phyloP scores from a whole-genome alignment of 53 echinoderm and acorn worm genomes.

The Holothuria scabra region DNA sequence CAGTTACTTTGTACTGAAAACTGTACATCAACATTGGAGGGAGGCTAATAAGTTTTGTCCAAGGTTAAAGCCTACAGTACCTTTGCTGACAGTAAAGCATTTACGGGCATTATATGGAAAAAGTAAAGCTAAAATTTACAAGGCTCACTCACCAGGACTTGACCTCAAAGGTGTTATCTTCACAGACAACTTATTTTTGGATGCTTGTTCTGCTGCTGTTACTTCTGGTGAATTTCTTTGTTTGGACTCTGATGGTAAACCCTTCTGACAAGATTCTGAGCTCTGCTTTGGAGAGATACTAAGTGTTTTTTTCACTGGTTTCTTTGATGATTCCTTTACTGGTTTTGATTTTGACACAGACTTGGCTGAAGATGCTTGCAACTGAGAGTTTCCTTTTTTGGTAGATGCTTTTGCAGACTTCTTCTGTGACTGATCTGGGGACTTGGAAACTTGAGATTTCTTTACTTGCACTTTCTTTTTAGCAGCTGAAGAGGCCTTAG shows the following conservation, averaged over 20 bases:
- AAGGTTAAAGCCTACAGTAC: too few species aligned
- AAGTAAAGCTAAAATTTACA: too few species aligned
- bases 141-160: background rate
- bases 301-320: background rate
- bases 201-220: conserved; percentile 15
- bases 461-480: too few species aligned
- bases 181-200: conserved; percentile 18
- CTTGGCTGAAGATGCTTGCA: background rate
- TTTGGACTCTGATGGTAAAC: background rate
- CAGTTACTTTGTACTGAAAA: too few species aligned
- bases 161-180: conserved; percentile 6
- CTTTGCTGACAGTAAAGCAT: too few species aligned
- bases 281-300: background rate
- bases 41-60: too few species aligned
- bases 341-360: background rate
- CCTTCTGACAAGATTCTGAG: too few species aligned
- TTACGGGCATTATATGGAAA: too few species aligned
- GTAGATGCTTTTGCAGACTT: background rate
- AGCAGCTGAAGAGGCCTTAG: too few species aligned
- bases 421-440: too few species aligned
- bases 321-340: background rate
- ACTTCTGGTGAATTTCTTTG: background rate
- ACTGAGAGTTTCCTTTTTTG: background rate
- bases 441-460: too few species aligned
- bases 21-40: too few species aligned